Evolutionary conservation across 2,888 invertebrate species (phyloP), one percentile per base, ranked within the genome.

Genomic region (Polymixis lichenea): DNA sequence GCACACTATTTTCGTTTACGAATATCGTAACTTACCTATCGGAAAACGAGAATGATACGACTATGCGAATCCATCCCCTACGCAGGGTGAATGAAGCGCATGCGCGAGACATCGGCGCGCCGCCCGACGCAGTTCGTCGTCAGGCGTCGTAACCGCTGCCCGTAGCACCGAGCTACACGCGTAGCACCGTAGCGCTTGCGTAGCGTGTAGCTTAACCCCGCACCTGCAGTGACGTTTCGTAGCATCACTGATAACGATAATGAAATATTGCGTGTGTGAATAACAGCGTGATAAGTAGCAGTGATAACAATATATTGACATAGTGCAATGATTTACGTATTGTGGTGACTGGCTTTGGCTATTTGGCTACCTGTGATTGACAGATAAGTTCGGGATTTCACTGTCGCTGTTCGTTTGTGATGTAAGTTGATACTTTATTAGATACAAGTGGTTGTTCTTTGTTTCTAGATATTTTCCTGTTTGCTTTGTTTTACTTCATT

Each of bases 41-140:
- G 93, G 93, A 87, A 90, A 90, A 91, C 86, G 88, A 85, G 87
- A 87, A 86, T 87, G 87, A 88, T 88, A 89, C 84, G 86, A 83
- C 81, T 81, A 80, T 81, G 84, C 89, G 89, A 89, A 89, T 88
- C 88, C 83, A 89, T 87, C 87, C 89, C 88, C 85, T 83, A 89
- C 83, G 86, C 83, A 87, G 76, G 72, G 62, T 72, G 89, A 90
- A 87, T 71, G 89, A 90, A 87, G 92, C 95, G 94, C 95, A 93
- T 92, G 95, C 95, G 95, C 92, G 90, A 86, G 74, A 77, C 74
- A 70, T 67, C 86, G 88, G 86, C 90, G 92, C 91, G 89, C 91
- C 90, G 88, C 91, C 91, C 92, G 89, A 90, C 95, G 95, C 95
- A 95, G 95, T 95, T 91, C 88, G 88, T 88, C 89, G 82, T 85